These are phyloP conservation scores for Pocillopora meandrina DNA, from an alignment of 92 coral and sea anemone genomes.

Conservation along the genomic window DNA sequence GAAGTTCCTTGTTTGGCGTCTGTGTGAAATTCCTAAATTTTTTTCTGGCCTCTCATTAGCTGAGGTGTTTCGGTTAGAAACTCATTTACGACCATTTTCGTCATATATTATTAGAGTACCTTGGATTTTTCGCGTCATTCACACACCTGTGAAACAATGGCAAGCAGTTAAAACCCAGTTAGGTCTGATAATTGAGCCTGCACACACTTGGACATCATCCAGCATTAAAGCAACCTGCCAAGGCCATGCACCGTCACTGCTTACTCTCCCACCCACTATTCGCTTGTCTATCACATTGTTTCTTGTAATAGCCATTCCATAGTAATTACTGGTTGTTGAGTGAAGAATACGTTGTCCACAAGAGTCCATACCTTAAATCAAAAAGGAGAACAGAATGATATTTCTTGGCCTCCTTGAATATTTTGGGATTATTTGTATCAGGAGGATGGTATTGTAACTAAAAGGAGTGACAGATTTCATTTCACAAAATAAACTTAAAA, in stretches of 20 bases:
- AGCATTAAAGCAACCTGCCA: slow-evolving; percentile 75
- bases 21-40: too few relatives aligned
- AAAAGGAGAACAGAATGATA: not conserved
- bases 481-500: too few relatives aligned
- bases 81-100: too few relatives aligned
- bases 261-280: slow-evolving; percentile 64
- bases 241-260: slow-evolving; percentile 65
- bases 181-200: slow-evolving; percentile 63
- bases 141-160: slow-evolving; percentile 70
- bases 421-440: not conserved
- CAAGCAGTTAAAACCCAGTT: slow-evolving; percentile 71
- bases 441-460: too few relatives aligned
- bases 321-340: not conserved
- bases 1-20: too few relatives aligned
- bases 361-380: not conserved
- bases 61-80: too few relatives aligned
- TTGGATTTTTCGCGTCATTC: not conserved
- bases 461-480: too few relatives aligned
- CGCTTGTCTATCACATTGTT: slow-evolving; percentile 48
- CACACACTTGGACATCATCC: slow-evolving; percentile 65
- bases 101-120: too few relatives aligned
- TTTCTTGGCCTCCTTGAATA: not conserved
- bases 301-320: not conserved
- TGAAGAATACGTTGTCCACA: slow-evolving; percentile 2
- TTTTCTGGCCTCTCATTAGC: too few relatives aligned